These are phyloP conservation scores for Charadrius vociferus DNA, from an alignment of 2,113 vertebrate genomes.

Conservation along the genomic window DNA sequence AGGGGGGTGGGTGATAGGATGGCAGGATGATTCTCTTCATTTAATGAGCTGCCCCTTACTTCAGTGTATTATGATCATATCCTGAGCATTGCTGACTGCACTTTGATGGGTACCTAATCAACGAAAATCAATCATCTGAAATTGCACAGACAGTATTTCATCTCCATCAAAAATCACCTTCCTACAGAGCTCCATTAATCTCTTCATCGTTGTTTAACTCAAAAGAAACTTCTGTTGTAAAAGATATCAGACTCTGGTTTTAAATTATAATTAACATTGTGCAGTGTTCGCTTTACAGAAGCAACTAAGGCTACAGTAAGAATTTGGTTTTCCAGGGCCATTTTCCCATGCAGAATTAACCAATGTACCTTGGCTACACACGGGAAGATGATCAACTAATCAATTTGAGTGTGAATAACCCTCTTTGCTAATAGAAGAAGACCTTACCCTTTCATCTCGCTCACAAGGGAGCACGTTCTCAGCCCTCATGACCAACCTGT, in stretches of 20 bases:
- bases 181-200: conserved; percentile 48
- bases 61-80: not conserved
- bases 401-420: not conserved
- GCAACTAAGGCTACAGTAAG: not conserved
- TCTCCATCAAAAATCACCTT: conserved; percentile 45
- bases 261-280: conserved; percentile 20
- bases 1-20: not conserved
- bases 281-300: not conserved
- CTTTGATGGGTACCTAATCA: conserved; percentile 56
- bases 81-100: conserved; percentile 25
- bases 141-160: conserved; percentile 43
- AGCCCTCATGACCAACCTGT: not conserved
- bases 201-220: conserved; percentile 57
- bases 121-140: conserved; percentile 54
- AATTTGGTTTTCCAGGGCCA: not conserved
- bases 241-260: conserved; percentile 5
- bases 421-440: not conserved
- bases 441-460: not conserved
- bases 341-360: not conserved
- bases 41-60: conserved; percentile 40
- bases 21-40: not conserved
- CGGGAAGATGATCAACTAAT: not conserved
- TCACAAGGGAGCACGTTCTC: not conserved
- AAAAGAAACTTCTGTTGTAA: conserved; percentile 37
- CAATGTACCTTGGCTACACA: not conserved